Evolutionary conservation across 2,113 vertebrate species (phyloP).

Genomic region (Megaceryle maxima): DNA sequence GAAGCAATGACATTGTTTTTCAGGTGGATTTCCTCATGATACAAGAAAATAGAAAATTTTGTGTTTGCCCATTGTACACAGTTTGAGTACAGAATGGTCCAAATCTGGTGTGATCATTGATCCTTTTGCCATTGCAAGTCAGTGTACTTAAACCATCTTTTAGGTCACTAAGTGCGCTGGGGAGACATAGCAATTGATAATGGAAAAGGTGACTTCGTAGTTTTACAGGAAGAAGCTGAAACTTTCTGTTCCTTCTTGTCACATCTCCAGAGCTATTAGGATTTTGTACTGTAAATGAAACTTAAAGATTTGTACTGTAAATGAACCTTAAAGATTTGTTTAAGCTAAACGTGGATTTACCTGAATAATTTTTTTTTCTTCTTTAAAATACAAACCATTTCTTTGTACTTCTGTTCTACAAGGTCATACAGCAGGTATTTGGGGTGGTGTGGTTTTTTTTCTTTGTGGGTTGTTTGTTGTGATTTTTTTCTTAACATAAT

Average conservation of each 20-base stretch:
- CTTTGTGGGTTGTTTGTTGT: neutral
- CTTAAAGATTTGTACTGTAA: constrained; percentile 23
- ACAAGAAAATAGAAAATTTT: neutral
- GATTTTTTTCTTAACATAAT: neutral
- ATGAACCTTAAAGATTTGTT: constrained; percentile 31
- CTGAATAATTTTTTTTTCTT: neutral
- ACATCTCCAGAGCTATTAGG: neutral
- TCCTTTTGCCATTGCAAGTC: neutral
- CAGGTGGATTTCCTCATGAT: neutral
- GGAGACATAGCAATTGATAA: neutral
- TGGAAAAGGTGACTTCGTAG: constrained; percentile 6
- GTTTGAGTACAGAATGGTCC: neutral
- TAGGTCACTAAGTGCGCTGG: neutral
- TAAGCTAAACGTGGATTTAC: neutral
- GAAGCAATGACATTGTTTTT: neutral
- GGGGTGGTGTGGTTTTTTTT: neutral
- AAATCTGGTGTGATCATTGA: neutral
- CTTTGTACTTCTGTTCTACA: neutral
- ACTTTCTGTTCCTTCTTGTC: neutral
- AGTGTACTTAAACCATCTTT: neutral
- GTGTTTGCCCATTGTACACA: neutral
- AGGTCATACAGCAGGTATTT: neutral
- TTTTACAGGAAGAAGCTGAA: neutral
- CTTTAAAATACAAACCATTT: neutral
- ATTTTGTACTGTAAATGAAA: constrained; percentile 40